Conservation (phyloP, 1,140 invertebrate genomes). For the Dinothrombium tinctorium region DNA sequence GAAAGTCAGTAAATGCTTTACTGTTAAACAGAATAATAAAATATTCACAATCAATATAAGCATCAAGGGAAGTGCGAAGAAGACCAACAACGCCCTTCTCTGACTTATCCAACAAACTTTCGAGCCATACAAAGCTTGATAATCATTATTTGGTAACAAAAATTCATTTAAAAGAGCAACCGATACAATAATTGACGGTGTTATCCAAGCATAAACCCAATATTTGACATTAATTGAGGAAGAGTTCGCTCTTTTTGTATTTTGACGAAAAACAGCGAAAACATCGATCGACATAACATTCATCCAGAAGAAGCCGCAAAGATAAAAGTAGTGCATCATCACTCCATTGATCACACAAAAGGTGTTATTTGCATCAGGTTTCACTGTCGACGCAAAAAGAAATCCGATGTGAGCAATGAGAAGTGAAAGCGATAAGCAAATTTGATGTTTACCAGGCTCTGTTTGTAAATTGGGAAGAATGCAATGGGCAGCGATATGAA, state of each 20-base stretch:
- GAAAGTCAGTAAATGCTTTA: constrained; percentile 14
- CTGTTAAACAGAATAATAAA: constrained; percentile 26
- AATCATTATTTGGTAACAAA: background rate
- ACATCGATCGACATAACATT: constrained; percentile 88
- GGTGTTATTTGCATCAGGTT: too few species aligned
- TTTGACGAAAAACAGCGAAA: constrained; percentile 44
- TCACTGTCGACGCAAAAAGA: too few species aligned
- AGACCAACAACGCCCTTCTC: constrained; percentile 20
- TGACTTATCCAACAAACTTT: constrained; percentile 26
- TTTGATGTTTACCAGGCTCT: too few species aligned
- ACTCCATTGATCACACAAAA: constrained; percentile 35
- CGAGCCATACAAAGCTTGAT: constrained; percentile 16
- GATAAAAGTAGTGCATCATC: constrained; percentile 70
- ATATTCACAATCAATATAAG: constrained; percentile 26
- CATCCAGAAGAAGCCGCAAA: constrained; percentile 86
- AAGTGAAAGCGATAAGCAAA: too few species aligned
- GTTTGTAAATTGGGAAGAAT: too few species aligned
- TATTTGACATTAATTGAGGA: constrained; percentile 15
- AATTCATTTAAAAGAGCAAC: background rate
- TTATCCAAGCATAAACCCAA: constrained; percentile 20
- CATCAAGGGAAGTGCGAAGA: constrained; percentile 22
- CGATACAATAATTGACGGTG: constrained; percentile 16
- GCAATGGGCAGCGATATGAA: too few species aligned
- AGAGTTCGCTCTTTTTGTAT: background rate
- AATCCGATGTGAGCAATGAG: too few species aligned